Evolutionary conservation across 2,888 invertebrate species (phyloP).

Genomic region (Altica lythri): DNA sequence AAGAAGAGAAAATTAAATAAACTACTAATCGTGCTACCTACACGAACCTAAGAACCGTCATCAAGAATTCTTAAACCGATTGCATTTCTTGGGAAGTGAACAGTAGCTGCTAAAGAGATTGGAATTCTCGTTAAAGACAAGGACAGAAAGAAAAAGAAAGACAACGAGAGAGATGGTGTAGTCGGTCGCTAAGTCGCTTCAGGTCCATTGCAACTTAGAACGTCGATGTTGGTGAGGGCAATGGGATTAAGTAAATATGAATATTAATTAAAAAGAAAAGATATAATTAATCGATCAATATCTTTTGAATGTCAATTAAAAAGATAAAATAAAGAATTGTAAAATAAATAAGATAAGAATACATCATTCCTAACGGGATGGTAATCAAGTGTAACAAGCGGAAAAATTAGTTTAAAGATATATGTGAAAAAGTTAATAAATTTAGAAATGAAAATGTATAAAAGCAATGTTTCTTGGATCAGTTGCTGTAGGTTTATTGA

Average conservation of each 20-base stretch:
- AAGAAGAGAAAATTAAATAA: constrained; percentile 8
- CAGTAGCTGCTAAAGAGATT: constrained; percentile 29
- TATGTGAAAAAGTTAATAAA: too few relatives aligned
- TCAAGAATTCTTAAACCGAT: constrained; percentile 11
- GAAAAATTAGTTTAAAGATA: too few relatives aligned
- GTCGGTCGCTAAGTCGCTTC: constrained; percentile 20
- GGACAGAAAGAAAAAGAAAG: background rate
- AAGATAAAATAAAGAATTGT: too few relatives aligned
- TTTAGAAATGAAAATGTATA: too few relatives aligned
- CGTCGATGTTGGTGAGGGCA: background rate
- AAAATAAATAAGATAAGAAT: too few relatives aligned
- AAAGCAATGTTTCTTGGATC: too few relatives aligned
- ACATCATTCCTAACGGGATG: too few relatives aligned
- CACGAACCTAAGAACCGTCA: constrained; percentile 10
- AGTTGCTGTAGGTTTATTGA: too few relatives aligned
- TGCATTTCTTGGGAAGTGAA: constrained; percentile 26
- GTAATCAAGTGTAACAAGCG: too few relatives aligned
- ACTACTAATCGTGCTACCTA: constrained; percentile 12
- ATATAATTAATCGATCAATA: background rate
- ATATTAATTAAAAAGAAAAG: too few relatives aligned
- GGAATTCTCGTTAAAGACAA: constrained; percentile 31
- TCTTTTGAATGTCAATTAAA: too few relatives aligned
- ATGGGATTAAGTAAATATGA: background rate
- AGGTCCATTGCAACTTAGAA: constrained; percentile 27
- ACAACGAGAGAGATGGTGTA: constrained; percentile 9